Percentiles rank a stretch among this genome's conserved stretches.
Conservation (phyloP, 2,113 vertebrate species). For the Ophiodon elongatus region DNA sequence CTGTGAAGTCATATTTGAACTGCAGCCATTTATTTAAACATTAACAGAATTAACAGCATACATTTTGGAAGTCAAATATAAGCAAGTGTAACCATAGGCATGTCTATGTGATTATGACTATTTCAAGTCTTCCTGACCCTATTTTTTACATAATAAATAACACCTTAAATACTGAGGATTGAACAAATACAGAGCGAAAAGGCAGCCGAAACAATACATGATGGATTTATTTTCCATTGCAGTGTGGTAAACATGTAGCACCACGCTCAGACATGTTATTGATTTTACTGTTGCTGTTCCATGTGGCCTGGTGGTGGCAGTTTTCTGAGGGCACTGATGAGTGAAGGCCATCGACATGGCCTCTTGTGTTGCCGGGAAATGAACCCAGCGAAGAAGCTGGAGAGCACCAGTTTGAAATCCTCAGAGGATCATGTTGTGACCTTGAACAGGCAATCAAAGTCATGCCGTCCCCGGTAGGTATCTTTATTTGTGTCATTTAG, state of each 20-base stretch:
- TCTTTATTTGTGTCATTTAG: not conserved
- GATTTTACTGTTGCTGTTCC: constrained; percentile 60
- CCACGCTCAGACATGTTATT: constrained; percentile 50
- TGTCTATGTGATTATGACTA: not conserved
- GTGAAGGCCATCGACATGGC: constrained; percentile 55
- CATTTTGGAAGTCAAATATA: not conserved
- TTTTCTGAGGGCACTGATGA: constrained; percentile 49
- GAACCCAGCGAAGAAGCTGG: constrained; percentile 39
- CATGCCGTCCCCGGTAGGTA: not conserved
- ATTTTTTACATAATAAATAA: not conserved
- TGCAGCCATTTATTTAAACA: not conserved
- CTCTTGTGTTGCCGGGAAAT: constrained; percentile 52
- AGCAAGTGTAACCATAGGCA: not conserved
- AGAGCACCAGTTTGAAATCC: constrained; percentile 11
- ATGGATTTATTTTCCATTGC: constrained; percentile 57
- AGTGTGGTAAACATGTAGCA: constrained; percentile 42
- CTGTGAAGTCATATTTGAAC: not conserved
- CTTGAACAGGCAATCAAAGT: not conserved
- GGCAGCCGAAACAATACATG: constrained; percentile 21
- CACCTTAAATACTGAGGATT: not conserved
- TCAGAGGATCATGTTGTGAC: constrained; percentile 27
- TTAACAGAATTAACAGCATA: not conserved
- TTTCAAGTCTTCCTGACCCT: not conserved
- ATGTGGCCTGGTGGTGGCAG: constrained; percentile 15
- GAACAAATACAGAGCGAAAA: not conserved